Evolutionary conservation across 2,797 vertebrate species (phyloP).

Genomic region (Mionectes olivaceus): DNA sequence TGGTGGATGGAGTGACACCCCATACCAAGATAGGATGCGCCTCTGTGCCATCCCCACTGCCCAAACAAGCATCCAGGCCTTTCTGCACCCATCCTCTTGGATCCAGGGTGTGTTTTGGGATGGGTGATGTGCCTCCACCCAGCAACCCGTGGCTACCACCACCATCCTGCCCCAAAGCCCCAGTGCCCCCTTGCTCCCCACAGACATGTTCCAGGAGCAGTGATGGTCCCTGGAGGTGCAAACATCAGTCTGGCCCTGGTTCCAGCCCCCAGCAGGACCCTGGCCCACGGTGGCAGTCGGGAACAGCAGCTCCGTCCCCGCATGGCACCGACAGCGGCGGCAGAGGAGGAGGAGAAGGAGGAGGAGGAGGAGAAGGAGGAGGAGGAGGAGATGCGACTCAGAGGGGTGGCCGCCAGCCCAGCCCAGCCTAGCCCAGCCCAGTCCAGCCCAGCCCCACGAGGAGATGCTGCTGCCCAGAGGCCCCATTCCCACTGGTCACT

Average conservation of each 20-base stretch:
- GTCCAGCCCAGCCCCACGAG: neutral
- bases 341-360: neutral
- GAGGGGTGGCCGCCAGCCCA: neutral
- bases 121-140: neutral
- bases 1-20: rapidly evolving
- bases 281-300: neutral
- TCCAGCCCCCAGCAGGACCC: neutral
- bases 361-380: neutral
- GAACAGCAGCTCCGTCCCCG: neutral
- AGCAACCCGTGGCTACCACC: rapidly evolving
- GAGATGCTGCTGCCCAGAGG: neutral
- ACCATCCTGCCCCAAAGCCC: too few species aligned
- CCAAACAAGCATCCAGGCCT: rapidly evolving
- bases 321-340: neutral
- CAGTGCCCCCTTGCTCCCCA: rapidly evolving
- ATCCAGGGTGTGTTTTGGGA: neutral
- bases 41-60: neutral
- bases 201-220: neutral
- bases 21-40: rapidly evolving
- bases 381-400: neutral
- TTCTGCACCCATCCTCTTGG: neutral
- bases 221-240: rapidly evolving
- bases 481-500: neutral
- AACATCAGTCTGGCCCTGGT: neutral
- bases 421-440: neutral